Conservation (phyloP, 2,113 vertebrate species). For the Archocentrus centrarchus region DNA sequence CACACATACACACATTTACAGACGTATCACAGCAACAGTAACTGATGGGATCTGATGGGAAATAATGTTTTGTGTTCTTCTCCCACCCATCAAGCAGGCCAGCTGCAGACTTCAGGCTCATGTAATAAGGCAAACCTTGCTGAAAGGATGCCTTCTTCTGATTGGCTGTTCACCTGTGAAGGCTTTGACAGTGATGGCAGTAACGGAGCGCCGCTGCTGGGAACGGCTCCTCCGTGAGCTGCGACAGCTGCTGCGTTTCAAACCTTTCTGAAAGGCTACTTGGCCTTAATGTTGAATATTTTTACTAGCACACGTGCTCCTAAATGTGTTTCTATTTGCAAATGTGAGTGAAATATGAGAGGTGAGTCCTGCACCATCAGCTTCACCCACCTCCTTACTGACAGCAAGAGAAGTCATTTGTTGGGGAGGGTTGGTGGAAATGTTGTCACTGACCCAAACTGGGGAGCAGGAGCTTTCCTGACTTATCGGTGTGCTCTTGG, state of each 20-base stretch:
- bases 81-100: too few relatives aligned
- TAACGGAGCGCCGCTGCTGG: background rate
- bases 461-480: background rate
- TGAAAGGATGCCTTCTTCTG: background rate
- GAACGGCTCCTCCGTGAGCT: rapidly evolving
- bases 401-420: too few relatives aligned
- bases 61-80: background rate
- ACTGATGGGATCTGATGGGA: background rate
- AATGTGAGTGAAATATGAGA: background rate
- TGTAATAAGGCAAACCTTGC: background rate
- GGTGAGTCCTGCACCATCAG: background rate
- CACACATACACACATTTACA: background rate
- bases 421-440: background rate
- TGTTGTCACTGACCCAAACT: background rate
- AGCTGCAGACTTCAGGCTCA: too few relatives aligned
- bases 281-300: background rate
- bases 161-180: rapidly evolving
- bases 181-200: background rate
- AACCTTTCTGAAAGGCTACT: background rate
- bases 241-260: background rate
- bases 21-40: background rate
- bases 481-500: background rate
- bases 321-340: background rate
- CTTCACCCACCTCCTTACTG: background rate
- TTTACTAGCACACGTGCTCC: rapidly evolving